Evolutionary conservation across 2,888 invertebrate genomes (phyloP).

Genomic region (Ephialtes manifestator): DNA sequence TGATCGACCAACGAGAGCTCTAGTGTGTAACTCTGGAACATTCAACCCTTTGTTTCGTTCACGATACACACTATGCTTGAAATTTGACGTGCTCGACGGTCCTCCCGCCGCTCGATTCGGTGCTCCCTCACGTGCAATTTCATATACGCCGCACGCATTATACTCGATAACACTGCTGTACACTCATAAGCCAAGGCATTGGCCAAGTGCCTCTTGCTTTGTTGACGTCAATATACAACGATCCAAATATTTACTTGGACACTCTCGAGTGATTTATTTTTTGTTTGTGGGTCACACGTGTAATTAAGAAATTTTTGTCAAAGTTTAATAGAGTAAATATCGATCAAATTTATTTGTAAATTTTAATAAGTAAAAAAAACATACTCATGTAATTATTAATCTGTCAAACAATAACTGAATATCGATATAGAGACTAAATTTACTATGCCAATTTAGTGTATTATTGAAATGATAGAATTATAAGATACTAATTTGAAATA

Average conservation of each 20-base stretch:
- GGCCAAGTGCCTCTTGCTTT: slow-evolving; percentile 41
- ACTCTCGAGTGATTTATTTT: slow-evolving; percentile 3
- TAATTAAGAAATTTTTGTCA: too few relatives aligned
- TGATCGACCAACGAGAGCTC: slow-evolving; percentile 3
- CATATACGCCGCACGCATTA: slow-evolving; percentile 12
- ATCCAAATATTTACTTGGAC: slow-evolving; percentile 1
- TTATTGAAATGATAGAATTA: too few relatives aligned
- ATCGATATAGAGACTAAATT: too few relatives aligned
- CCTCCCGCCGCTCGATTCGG: slow-evolving; percentile 9
- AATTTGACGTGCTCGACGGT: neutral
- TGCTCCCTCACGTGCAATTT: slow-evolving; percentile 19
- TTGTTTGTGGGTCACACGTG: neutral
- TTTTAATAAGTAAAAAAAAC: neutral
- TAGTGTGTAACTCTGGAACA: neutral
- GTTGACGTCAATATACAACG: neutral
- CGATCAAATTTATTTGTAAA: too few relatives aligned
- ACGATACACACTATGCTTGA: neutral
- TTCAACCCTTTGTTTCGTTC: slow-evolving; percentile 20
- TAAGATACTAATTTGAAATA: neutral
- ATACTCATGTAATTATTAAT: neutral
- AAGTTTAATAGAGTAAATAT: too few relatives aligned
- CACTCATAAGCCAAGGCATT: slow-evolving; percentile 11
- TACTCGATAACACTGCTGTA: neutral
- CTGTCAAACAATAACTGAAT: too few relatives aligned
- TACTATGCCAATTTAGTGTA: too few relatives aligned